Evolutionary conservation across 2,888 invertebrate genomes (phyloP).

Genomic region (Leptogaster cylindrica): DNA sequence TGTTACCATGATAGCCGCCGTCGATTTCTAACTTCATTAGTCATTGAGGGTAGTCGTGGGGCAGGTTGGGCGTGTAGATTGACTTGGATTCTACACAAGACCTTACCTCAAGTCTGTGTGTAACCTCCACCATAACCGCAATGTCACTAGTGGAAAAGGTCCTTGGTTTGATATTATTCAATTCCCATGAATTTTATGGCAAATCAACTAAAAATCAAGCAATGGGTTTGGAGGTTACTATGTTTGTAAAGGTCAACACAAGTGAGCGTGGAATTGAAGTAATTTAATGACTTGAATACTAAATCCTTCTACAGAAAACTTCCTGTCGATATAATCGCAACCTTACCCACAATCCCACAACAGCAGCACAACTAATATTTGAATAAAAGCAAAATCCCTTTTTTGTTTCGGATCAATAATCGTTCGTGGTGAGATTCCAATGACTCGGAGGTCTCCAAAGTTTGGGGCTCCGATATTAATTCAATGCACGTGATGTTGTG

Average conservation of each 20-base stretch:
- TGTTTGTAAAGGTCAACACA: neutral
- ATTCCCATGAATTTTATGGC: constrained; percentile 23
- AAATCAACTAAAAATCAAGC: constrained; percentile 1
- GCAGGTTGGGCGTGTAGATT: constrained; percentile 2
- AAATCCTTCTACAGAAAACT: too few species aligned
- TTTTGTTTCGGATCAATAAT: constrained; percentile 26
- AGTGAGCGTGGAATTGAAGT: neutral
- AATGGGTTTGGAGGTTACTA: neutral
- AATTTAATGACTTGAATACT: constrained; percentile 30
- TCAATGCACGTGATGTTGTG: neutral
- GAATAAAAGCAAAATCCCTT: too few species aligned
- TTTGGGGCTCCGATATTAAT: neutral
- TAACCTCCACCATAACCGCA: too few species aligned
- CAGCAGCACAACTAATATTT: constrained; percentile 9
- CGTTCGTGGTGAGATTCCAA: neutral
- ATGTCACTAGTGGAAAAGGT: constrained; percentile 1
- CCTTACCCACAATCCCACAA: too few species aligned
- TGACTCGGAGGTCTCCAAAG: neutral
- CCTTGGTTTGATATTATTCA: constrained; percentile 19
- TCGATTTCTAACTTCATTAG: constrained; percentile 35
- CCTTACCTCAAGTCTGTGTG: too few species aligned
- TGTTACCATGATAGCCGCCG: constrained; percentile 31
- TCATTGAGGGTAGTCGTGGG: neutral
- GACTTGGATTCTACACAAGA: neutral
- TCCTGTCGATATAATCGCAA: too few species aligned